Evolutionary conservation across 2,888 invertebrate genomes (phyloP).

Genomic region (Ditula angustiorana): DNA sequence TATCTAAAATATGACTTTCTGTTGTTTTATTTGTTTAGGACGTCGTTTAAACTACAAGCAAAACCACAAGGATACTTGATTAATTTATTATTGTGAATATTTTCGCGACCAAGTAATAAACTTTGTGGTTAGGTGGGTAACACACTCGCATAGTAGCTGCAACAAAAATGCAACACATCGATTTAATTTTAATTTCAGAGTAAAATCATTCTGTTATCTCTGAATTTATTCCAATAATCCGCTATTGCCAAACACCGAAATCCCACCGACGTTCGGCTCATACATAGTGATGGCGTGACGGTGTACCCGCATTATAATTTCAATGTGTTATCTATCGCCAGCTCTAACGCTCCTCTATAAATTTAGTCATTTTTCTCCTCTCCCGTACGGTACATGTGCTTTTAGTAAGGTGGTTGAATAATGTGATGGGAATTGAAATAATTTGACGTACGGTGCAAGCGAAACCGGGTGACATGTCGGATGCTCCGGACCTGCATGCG

Average conservation of each 20-base stretch:
- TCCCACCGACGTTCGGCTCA: slow-evolving; percentile 59
- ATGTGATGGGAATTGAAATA: background rate
- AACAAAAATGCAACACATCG: too few relatives aligned
- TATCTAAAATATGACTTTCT: too few relatives aligned
- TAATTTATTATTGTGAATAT: too few relatives aligned
- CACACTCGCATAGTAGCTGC: too few relatives aligned
- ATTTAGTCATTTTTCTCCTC: slow-evolving; percentile 47
- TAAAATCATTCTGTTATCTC: background rate
- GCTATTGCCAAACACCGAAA: slow-evolving; percentile 16
- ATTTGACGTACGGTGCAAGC: background rate
- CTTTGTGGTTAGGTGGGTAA: too few relatives aligned
- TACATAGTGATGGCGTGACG: slow-evolving; percentile 66
- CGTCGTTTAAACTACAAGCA: too few relatives aligned
- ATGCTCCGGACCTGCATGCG: slow-evolving; percentile 37
- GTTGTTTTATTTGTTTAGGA: too few relatives aligned
- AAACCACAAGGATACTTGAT: too few relatives aligned
- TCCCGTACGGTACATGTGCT: slow-evolving; percentile 32
- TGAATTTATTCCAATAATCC: slow-evolving; percentile 6
- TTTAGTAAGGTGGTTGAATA: background rate
- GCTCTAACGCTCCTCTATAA: slow-evolving; percentile 51
- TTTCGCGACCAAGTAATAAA: too few relatives aligned
- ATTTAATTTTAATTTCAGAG: too few relatives aligned
- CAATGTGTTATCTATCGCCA: slow-evolving; percentile 62
- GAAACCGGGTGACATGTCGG: background rate
- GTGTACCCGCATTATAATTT: slow-evolving; percentile 73